Conservation (phyloP, 2,888 invertebrate genomes). For the Lithosia quadra region DNA sequence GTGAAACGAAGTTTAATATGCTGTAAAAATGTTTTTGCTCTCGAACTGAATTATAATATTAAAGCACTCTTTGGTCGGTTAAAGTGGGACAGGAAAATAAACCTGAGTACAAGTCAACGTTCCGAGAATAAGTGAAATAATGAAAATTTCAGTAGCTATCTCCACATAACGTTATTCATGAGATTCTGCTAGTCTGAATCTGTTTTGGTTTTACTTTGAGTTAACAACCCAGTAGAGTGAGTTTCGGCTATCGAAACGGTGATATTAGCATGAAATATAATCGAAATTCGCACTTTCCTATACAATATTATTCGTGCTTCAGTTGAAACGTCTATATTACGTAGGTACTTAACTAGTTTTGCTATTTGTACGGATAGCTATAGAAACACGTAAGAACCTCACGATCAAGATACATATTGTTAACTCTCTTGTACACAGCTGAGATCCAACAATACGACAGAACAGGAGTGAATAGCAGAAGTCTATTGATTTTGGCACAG, state of each 20-base stretch:
- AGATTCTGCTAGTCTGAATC: constrained; percentile 34
- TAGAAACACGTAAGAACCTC: background rate
- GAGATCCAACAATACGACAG: background rate
- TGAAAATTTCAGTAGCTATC: constrained; percentile 45
- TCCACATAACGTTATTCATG: constrained; percentile 46
- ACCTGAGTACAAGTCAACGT: constrained; percentile 44
- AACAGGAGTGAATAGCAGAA: background rate
- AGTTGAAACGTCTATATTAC: background rate
- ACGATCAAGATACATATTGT: background rate
- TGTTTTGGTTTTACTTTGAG: constrained; percentile 35
- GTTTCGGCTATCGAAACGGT: constrained; percentile 5
- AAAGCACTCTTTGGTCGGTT: constrained; percentile 25
- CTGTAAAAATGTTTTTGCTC: constrained; percentile 48
- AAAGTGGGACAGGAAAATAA: constrained; percentile 63
- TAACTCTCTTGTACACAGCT: too few species aligned
- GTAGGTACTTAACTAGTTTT: too few species aligned
- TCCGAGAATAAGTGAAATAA: constrained; percentile 41
- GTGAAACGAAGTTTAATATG: constrained; percentile 49
- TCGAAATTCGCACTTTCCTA: background rate
- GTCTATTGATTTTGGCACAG: background rate
- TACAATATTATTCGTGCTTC: background rate
- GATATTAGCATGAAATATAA: constrained; percentile 24
- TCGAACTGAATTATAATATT: constrained; percentile 42
- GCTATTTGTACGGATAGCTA: background rate
- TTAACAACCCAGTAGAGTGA: background rate